Evolutionary conservation across 2,888 invertebrate species (phyloP).

Genomic region (Dimorphilus gyrociliatus): DNA sequence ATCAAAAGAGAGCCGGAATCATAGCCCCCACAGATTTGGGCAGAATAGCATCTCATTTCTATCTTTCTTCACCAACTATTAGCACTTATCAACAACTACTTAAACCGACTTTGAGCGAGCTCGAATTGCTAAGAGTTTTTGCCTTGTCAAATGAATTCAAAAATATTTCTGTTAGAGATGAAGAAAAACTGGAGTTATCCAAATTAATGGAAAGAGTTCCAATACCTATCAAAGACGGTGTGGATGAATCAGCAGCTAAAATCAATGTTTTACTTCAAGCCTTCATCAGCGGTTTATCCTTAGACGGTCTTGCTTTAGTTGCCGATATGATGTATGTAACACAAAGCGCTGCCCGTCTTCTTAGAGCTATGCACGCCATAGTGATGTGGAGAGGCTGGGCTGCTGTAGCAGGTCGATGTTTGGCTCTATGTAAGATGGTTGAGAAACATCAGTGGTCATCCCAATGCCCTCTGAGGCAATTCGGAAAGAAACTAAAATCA

Average conservation of each 20-base stretch:
- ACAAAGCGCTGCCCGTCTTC: slow-evolving; percentile 81
- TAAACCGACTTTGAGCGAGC: slow-evolving; percentile 89
- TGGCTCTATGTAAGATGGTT: slow-evolving; percentile 95
- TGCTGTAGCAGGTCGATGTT: slow-evolving; percentile 81
- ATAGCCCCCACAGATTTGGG: slow-evolving; percentile 65
- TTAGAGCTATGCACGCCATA: slow-evolving; percentile 93
- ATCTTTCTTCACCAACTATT: slow-evolving; percentile 93
- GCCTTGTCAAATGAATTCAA: slow-evolving; percentile 91
- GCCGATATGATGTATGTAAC: slow-evolving; percentile 99
- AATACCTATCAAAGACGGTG: slow-evolving; percentile 94
- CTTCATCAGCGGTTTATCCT: slow-evolving; percentile 89
- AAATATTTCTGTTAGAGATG: slow-evolving; percentile 63
- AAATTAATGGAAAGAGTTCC: slow-evolving; percentile 91
- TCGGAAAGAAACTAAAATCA: slow-evolving; percentile 78
- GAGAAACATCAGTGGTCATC: slow-evolving; percentile 89
- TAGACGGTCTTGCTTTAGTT: slow-evolving; percentile 96
- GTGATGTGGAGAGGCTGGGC: slow-evolving; percentile 86
- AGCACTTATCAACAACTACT: slow-evolving; percentile 85
- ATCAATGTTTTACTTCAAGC: slow-evolving; percentile 54
- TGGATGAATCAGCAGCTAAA: slow-evolving; percentile 94
- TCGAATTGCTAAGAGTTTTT: slow-evolving; percentile 90
- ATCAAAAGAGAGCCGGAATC: slow-evolving; percentile 46
- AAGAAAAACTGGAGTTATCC: slow-evolving; percentile 88
- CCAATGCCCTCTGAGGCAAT: slow-evolving; percentile 92
- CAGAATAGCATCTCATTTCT: slow-evolving; percentile 93